These are phyloP conservation scores for Chirona hameri DNA, from an alignment of 2,888 invertebrate species.

Conservation along the genomic window DNA sequence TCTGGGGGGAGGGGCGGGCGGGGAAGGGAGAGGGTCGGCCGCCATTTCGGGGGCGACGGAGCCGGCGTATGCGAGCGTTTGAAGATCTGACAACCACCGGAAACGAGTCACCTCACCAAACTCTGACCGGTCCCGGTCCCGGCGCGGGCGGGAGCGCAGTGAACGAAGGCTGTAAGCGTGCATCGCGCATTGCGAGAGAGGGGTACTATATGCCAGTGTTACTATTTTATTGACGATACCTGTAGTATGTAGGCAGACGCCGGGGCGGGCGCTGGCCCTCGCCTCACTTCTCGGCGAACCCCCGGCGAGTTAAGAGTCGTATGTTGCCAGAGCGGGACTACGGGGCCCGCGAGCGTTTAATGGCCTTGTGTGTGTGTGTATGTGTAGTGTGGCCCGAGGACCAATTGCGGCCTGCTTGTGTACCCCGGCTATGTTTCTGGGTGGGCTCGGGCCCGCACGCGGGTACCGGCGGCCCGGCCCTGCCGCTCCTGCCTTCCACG, in stretches of 20 bases:
- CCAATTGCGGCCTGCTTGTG: too few species aligned
- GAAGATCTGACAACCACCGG: neutral
- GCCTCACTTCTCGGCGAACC: neutral
- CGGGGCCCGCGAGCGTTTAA: too few species aligned
- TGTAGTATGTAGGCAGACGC: neutral
- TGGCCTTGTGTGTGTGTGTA: too few species aligned
- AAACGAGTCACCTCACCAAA: neutral
- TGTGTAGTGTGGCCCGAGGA: too few species aligned
- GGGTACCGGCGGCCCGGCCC: too few species aligned
- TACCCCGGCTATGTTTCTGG: too few species aligned
- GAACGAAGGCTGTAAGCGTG: slow-evolving; percentile 1
- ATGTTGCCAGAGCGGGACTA: too few species aligned
- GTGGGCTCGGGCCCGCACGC: too few species aligned
- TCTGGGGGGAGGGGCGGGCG: too few species aligned
- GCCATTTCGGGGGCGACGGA: too few species aligned
- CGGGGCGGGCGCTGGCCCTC: neutral
- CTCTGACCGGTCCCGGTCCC: neutral
- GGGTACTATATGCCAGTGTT: neutral
- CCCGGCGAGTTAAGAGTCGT: neutral
- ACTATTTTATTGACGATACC: neutral
- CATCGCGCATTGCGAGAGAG: neutral
- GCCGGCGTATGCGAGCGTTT: neutral
- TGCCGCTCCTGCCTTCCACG: too few species aligned
- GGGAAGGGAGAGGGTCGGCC: too few species aligned
- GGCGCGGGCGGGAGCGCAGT: neutral